phyloP scores from a whole-genome alignment of 2,113 vertebrate genomes.

The Phaethon lepturus region DNA sequence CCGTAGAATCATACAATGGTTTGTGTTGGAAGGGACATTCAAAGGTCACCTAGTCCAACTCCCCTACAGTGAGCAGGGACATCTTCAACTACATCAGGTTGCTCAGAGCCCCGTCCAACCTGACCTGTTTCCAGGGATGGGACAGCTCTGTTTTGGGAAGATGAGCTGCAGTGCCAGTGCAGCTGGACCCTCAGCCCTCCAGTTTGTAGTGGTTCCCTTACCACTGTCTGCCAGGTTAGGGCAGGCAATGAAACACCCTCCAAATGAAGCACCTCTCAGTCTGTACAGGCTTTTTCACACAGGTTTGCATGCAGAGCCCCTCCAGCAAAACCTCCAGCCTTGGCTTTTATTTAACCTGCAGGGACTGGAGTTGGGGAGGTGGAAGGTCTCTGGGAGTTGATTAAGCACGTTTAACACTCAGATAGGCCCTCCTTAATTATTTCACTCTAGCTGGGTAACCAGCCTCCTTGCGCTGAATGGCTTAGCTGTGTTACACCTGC shows the following conservation, averaged over 20 bases:
- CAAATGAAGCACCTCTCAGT: accelerated
- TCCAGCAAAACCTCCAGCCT: not conserved
- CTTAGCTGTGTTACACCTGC: not conserved
- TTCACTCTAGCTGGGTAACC: not conserved
- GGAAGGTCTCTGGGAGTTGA: not conserved
- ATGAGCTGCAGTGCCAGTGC: not conserved
- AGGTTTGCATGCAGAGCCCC: not conserved
- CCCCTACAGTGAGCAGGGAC: not conserved
- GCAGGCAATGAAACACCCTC: not conserved
- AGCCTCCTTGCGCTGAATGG: accelerated
- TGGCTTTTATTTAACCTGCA: not conserved
- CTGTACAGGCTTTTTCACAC: not conserved
- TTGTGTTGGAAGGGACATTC: not conserved
- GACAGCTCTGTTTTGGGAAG: not conserved
- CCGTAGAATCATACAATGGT: not conserved
- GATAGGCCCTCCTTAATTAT: not conserved
- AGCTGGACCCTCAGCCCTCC: not conserved
- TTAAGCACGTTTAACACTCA: not conserved
- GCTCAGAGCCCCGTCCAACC: not conserved
- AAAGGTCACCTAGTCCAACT: not conserved
- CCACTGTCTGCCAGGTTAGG: not conserved
- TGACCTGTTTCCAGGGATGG: not conserved
- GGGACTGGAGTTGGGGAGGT: not conserved
- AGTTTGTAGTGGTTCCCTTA: not conserved
- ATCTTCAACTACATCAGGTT: not conserved